Conservation (phyloP, 1,140 invertebrate genomes). For the Saccostrea echinata region DNA sequence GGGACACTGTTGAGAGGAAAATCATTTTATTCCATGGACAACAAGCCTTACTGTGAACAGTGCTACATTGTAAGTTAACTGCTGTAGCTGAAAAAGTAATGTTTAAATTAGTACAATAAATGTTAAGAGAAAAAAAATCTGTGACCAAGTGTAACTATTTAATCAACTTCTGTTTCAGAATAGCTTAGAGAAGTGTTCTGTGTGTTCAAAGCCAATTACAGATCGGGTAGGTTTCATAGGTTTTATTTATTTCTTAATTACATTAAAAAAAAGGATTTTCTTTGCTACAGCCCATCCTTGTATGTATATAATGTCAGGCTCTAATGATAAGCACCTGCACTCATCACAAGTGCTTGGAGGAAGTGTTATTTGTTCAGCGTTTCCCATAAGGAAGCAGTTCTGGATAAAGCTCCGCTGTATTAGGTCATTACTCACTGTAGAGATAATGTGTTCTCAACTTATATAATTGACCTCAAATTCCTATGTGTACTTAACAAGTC, state of each 20-base stretch:
- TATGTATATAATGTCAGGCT: neutral
- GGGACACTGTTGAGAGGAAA: constrained; percentile 93
- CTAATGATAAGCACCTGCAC: neutral
- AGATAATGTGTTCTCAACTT: neutral
- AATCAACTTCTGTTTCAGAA: constrained; percentile 82
- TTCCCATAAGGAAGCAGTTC: neutral
- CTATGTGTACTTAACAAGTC: neutral
- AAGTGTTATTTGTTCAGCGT: neutral
- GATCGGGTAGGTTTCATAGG: constrained; percentile 82
- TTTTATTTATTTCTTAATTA: neutral
- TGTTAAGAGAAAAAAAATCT: no score
- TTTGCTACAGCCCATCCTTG: no score
- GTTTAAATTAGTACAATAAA: no score
- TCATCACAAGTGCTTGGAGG: neutral
- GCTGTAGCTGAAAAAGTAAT: neutral
- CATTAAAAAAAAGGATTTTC: no score
- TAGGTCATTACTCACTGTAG: neutral
- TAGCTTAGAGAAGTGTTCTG: constrained; percentile 97
- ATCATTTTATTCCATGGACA: constrained; percentile 96
- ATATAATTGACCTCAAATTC: neutral
- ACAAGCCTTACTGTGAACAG: constrained; percentile 95
- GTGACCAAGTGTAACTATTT: neutral
- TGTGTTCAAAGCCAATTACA: constrained; percentile 96
- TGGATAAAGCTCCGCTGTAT: neutral
- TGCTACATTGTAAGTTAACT: constrained; percentile 89